Evolutionary conservation across 2,797 vertebrate species (phyloP), one percentile per base, ranked within the genome.

Genomic region (Protosalanx chinensis): DNA sequence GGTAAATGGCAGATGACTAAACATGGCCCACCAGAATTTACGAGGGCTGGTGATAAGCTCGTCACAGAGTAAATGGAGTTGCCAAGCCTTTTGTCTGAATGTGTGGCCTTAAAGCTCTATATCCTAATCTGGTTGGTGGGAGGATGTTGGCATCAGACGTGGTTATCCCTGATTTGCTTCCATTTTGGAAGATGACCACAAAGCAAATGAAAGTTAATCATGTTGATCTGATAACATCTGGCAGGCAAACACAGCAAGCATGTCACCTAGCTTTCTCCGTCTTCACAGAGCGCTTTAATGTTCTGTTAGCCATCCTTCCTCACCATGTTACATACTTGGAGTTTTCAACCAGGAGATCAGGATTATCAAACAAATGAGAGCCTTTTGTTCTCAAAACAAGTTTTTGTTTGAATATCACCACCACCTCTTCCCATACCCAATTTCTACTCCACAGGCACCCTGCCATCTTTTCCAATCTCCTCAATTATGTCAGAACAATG

Each of bases 331-430:
- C 59, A 68, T 72, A 15, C 75, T 65, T 41, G 37, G 37, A 10
- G 37, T 41, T 41, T 41, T 41, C 37, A 41, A 41, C 37, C 37
- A 10, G 37, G 37, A 41, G 77, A 83, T 74, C 74, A 41, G 75
- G 79, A 91, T 93, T 91, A 89, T 76, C 86, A 86, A 89, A 90
- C 81, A 89, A 86, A 90, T 87, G 72, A 88, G 78, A 82, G 76
- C 71, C 81, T 84, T 87, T 85, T 86, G 81, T 90, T 76, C 79
- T 78, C 81, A 74, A 82, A 82, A 84, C 79, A 81, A 81, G 83
- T 71, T 79, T 85, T 76, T 87, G 86, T 79, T 76, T 69, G 82
- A 79, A 81, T 84, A 75, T 85, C 67, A 32, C 79, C 79, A 74
- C 80, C 75, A 76, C 77, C 75, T 82, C 75, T 79, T 76, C 65